phyloP scores from a whole-genome alignment of 2,888 invertebrate species.

The Platycheirus rosarum region DNA sequence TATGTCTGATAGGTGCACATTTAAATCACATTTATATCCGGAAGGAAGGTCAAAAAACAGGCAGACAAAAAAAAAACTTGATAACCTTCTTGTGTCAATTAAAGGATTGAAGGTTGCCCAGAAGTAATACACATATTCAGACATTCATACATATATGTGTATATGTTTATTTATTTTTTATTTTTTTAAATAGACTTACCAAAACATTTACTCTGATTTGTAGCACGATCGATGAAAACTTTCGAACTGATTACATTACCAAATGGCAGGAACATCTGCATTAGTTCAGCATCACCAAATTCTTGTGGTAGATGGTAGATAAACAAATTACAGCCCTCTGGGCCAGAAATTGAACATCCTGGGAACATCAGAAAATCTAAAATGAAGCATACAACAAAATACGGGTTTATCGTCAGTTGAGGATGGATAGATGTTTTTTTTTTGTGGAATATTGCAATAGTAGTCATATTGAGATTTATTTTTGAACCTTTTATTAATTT shows the following conservation, averaged over 20 bases:
- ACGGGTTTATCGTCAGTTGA: constrained; percentile 63
- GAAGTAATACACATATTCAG: constrained; percentile 3
- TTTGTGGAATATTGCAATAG: constrained; percentile 19
- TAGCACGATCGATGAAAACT: constrained; percentile 99
- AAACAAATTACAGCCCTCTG: constrained; percentile 99
- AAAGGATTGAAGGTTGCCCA: constrained; percentile 19
- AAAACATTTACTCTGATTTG: constrained; percentile 99
- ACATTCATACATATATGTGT: background rate
- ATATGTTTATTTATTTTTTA: constrained; percentile 5
- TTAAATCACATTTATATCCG: constrained; percentile 56
- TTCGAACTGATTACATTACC: constrained; percentile 99
- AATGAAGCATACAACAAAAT: constrained; percentile 84
- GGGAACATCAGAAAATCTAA: constrained; percentile 89
- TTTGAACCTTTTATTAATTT: constrained; percentile 16
- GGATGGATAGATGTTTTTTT: background rate
- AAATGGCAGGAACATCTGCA: constrained; percentile 99
- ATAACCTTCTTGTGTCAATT: constrained; percentile 23
- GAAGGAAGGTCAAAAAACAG: constrained; percentile 28
- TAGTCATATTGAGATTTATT: constrained; percentile 27
- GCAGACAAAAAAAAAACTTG: constrained; percentile 21
- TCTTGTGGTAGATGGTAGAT: constrained; percentile 99
- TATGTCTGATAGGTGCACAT: constrained; percentile 30
- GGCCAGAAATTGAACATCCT: constrained; percentile 98
- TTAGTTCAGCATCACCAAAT: constrained; percentile 99
- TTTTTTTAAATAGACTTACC: constrained; percentile 89